phyloP scores from a whole-genome alignment of 2,888 invertebrate species.

The Cephus spinipes region DNA sequence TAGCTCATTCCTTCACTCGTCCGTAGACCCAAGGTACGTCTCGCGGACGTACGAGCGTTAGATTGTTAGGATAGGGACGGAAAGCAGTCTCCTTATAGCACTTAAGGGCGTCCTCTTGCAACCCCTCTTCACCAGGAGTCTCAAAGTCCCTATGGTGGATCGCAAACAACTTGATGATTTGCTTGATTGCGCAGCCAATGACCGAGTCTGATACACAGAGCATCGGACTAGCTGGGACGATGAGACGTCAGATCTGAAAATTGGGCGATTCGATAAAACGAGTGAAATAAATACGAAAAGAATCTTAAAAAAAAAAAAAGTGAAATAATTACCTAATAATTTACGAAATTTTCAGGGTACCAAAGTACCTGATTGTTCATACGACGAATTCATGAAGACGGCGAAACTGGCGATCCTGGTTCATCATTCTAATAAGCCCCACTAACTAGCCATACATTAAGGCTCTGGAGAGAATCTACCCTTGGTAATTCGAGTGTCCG shows the following conservation, averaged over 20 bases:
- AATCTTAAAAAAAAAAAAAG: too few species aligned
- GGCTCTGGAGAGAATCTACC: constrained; percentile 24
- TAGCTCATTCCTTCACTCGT: not conserved
- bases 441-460: constrained; percentile 12
- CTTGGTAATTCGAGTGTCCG: constrained; percentile 30
- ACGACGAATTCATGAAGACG: not conserved
- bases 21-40: constrained; percentile 10
- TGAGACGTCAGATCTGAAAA: too few species aligned
- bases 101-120: constrained; percentile 57
- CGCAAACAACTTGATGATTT: constrained; percentile 59
- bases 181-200: constrained; percentile 54
- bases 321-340: not conserved
- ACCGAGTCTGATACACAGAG: not conserved
- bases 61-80: constrained; percentile 54
- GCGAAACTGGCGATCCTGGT: not conserved
- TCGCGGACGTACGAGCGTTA: constrained; percentile 51
- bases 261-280: not conserved
- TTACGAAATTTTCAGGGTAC: not conserved
- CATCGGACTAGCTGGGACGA: not conserved
- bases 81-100: constrained; percentile 62
- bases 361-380: not conserved
- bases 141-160: not conserved
- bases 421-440: constrained; percentile 32
- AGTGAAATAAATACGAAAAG: not conserved
- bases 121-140: constrained; percentile 31